Percentiles rank a stretch among this genome's conserved stretches.
phyloP scores from a whole-genome alignment of 1,140 invertebrate genomes.

The Medauroidea extradentata region DNA sequence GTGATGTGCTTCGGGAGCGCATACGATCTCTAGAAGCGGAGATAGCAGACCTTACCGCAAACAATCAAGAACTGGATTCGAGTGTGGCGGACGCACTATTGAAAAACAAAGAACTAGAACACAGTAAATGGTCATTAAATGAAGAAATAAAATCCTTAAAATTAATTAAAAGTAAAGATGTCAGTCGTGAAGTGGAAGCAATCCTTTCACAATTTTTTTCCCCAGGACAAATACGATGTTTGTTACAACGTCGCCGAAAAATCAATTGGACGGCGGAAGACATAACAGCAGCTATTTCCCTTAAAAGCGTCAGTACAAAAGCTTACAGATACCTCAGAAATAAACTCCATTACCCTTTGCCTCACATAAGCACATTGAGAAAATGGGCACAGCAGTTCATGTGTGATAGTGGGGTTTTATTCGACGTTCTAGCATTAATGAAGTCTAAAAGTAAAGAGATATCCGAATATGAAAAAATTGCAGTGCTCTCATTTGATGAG shows the following conservation, averaged over 20 bases:
- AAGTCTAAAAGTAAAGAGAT: conserved; percentile 5
- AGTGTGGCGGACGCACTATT: too few species aligned
- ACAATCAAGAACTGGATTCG: too few species aligned
- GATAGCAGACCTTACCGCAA: too few species aligned
- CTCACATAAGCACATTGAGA: conserved; percentile 16
- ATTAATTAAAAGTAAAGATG: too few species aligned
- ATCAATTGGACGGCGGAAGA: conserved; percentile 19
- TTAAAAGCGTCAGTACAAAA: conserved; percentile 12
- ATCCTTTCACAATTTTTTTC: conserved; percentile 1
- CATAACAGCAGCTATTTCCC: conserved; percentile 18
- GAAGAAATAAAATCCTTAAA: too few species aligned
- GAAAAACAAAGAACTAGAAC: too few species aligned
- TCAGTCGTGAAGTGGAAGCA: too few species aligned
- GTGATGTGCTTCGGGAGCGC: too few species aligned
- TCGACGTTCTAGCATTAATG: conserved; percentile 16
- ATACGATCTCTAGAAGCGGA: too few species aligned
- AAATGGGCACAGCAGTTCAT: conserved; percentile 14
- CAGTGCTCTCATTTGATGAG: conserved; percentile 22
- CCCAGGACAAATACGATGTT: conserved; percentile 11
- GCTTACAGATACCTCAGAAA: conserved; percentile 20
- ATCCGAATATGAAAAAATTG: conserved; percentile 2
- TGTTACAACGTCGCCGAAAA: background rate
- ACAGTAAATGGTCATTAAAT: too few species aligned
- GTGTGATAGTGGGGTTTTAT: conserved; percentile 10
- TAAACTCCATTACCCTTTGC: conserved; percentile 17